Evolutionary conservation across 2,888 invertebrate species (phyloP), one percentile per base, ranked within the genome.

Genomic region (Cotesia congregata): DNA sequence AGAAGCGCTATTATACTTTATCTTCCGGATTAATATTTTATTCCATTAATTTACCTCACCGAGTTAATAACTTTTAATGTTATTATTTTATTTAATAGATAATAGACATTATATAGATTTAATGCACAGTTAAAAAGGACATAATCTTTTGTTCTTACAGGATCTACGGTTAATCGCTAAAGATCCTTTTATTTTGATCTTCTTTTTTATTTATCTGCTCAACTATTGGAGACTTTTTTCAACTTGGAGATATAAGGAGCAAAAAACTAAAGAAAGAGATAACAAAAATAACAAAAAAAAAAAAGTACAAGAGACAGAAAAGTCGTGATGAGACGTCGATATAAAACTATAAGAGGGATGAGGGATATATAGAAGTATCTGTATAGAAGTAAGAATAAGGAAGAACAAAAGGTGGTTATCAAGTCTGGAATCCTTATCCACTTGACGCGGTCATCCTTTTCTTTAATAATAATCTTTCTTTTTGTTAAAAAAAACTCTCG

Each of bases 391-490:
- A 41, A 38, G 62, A 69, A 75, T 50, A 41, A 65, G 60, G 41
- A 71, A 86, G 84, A 83, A 86, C 86, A 85, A 87, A 86, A 83
- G 85, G 84, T 83, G 85, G 86, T 85, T 86, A 86, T 87, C 86
- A 86, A 86, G 84, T 83, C 83, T 84, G 85, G 84, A 84, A 83
- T 85, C 85, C 84, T 86, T 86, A 84, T 80, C 78, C 76, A 78
- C 79, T 67, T 61, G 59, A 67, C 75, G 50, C 77, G 75, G 59
- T 79, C 73, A 61, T 81, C 79, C 79, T 77, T 81, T 79, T 80
- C 50, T 50, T 50, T 50, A 12, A 50, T 50, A 50, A 79, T 78
- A 77, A 81, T 81, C 75, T 72, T 68, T 71, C 78, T 69, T 59
- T 71, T 65, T 17, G 30, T 59, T 20, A 20, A 38, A 30, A 38